phyloP scores from a whole-genome alignment of 2,888 invertebrate species.

The Apomyelois bistriatella region DNA sequence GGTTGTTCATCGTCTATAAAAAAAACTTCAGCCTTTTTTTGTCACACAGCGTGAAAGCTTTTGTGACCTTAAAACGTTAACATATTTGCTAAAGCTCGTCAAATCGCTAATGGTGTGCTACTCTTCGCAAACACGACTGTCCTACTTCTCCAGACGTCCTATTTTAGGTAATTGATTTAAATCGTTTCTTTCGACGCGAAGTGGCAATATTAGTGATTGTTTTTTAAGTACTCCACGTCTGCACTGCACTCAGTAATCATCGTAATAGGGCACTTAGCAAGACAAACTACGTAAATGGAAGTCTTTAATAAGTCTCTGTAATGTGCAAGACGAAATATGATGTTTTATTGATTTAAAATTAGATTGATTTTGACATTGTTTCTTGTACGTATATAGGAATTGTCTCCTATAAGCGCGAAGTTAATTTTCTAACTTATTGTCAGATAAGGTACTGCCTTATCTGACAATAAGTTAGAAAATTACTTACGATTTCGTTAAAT shows the following conservation, averaged over 20 bases:
- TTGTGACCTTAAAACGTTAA: too few species aligned
- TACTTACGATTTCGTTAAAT: too few species aligned
- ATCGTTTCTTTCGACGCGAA: constrained; percentile 37
- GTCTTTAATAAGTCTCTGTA: constrained; percentile 17
- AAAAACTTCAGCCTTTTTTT: too few species aligned
- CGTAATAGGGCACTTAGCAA: constrained; percentile 22
- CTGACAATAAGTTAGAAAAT: too few species aligned
- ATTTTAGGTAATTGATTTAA: constrained; percentile 37
- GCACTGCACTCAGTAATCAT: constrained; percentile 21
- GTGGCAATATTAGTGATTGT: constrained; percentile 39
- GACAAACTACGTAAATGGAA: constrained; percentile 19
- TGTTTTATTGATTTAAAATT: not conserved
- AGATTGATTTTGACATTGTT: too few species aligned
- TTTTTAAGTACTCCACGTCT: constrained; percentile 35
- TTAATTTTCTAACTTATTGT: too few species aligned
- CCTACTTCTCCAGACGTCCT: constrained; percentile 24
- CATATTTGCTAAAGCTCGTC: not conserved
- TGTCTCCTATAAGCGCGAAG: too few species aligned
- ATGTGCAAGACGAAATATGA: constrained; percentile 2
- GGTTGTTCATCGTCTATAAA: too few species aligned
- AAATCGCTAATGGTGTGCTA: not conserved
- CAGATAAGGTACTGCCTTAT: too few species aligned
- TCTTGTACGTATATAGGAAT: too few species aligned
- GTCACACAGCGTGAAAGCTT: too few species aligned
- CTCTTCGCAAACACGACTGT: constrained; percentile 1